Evolutionary conservation across 1,140 invertebrate genomes (phyloP).

Genomic region (Grapholita molesta): DNA sequence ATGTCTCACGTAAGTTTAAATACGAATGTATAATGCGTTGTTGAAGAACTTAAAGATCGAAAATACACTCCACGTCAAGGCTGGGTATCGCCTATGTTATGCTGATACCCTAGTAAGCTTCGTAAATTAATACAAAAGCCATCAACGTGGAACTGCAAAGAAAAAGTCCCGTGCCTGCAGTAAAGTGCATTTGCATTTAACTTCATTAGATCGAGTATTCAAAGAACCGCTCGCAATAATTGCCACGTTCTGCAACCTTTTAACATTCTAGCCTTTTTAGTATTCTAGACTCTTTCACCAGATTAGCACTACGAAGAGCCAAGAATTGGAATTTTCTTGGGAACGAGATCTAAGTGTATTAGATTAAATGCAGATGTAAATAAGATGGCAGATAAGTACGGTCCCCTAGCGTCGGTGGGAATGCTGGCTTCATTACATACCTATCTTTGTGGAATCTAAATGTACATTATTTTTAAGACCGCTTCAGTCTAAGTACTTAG

Average conservation of each 20-base stretch:
- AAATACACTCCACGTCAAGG: too few species aligned
- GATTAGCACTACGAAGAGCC: not conserved
- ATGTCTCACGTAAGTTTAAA: too few species aligned
- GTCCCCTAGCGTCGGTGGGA: not conserved
- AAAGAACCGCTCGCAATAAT: not conserved
- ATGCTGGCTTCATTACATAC: too few species aligned
- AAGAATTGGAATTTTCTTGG: not conserved
- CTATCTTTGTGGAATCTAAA: too few species aligned
- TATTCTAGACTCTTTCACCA: constrained; percentile 1
- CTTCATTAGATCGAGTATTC: not conserved
- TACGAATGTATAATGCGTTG: too few species aligned
- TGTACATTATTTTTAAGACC: too few species aligned
- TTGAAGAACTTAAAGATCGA: too few species aligned
- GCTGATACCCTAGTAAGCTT: too few species aligned
- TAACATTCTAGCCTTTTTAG: not conserved
- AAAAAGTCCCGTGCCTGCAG: not conserved
- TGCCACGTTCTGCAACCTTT: not conserved
- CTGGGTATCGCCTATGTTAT: too few species aligned
- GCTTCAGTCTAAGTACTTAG: too few species aligned
- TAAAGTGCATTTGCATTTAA: not conserved
- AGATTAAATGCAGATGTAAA: not conserved
- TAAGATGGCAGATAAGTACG: not conserved
- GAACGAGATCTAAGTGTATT: not conserved
- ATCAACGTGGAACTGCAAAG: not conserved
- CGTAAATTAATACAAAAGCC: not conserved